A percentile compares a stretch with the other conserved stretches of the same genome.
These are phyloP conservation scores for Caretta caretta DNA, from an alignment of 2,113 vertebrate genomes.

Conservation along the genomic window DNA sequence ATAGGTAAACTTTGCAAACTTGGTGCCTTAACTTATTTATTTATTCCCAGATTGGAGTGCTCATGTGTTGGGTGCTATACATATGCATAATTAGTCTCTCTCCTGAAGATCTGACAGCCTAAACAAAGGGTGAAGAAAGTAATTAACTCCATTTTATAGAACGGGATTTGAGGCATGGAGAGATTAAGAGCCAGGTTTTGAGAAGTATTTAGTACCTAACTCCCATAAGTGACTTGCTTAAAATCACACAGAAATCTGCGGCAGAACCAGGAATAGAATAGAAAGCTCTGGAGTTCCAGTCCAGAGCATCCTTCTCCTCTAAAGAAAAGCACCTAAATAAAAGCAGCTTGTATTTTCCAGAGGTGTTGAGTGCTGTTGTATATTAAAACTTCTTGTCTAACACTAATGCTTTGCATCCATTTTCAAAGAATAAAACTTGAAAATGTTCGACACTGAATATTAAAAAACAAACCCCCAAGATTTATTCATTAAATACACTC, in stretches of 20 bases:
- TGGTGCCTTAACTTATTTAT: background rate
- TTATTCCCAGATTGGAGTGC: background rate
- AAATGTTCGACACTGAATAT: background rate
- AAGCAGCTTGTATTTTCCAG: background rate
- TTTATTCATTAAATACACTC: background rate
- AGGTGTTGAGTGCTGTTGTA: background rate
- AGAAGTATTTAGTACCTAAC: background rate
- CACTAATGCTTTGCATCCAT: background rate
- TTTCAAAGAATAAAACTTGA: background rate
- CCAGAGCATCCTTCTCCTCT: background rate
- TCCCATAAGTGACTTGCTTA: background rate
- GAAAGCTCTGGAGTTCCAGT: background rate
- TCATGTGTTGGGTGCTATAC: background rate
- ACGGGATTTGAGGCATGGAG: too few relatives aligned
- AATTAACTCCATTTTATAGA: too few relatives aligned
- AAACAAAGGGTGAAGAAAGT: too few relatives aligned
- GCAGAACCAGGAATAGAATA: background rate
- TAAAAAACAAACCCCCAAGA: background rate
- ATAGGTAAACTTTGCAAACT: background rate
- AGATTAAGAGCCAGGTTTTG: too few relatives aligned
- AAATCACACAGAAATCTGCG: rapidly evolving
- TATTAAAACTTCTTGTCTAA: background rate
- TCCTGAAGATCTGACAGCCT: background rate
- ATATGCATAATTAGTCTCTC: background rate
- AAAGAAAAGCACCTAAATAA: background rate